These are phyloP conservation scores for Platypus cylindrus DNA, from an alignment of 2,888 invertebrate genomes.

Conservation along the genomic window DNA sequence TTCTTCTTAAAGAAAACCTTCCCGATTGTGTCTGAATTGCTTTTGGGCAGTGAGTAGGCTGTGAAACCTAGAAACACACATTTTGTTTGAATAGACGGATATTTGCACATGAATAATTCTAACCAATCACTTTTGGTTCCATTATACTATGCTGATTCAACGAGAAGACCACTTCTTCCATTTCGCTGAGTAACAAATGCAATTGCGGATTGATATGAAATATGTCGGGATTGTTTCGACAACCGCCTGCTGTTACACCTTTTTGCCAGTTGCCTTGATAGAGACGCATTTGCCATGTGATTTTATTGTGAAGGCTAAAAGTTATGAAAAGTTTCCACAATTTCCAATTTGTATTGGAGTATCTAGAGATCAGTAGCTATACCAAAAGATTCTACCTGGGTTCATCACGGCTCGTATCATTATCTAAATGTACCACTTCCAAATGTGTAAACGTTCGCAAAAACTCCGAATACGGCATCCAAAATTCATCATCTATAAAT, in stretches of 20 bases:
- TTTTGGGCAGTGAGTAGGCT: conserved; percentile 61
- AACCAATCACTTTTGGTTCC: conserved; percentile 79
- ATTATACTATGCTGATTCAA: conserved; percentile 82
- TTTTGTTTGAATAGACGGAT: neutral
- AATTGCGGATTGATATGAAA: conserved; percentile 90
- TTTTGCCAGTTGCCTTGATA: conserved; percentile 69
- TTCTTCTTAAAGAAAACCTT: conserved; percentile 72
- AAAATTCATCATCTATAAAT: conserved; percentile 33
- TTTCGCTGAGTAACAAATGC: conserved; percentile 63
- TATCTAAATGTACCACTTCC: conserved; percentile 49
- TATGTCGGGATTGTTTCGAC: conserved; percentile 79
- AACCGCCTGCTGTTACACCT: conserved; percentile 78
- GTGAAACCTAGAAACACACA: conserved; percentile 48
- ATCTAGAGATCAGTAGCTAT: neutral
- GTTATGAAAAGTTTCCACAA: too few species aligned
- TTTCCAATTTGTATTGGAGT: too few species aligned
- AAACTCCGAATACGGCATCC: conserved; percentile 75
- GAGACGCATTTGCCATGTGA: conserved; percentile 78
- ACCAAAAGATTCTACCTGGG: conserved; percentile 29
- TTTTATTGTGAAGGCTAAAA: conserved; percentile 54
- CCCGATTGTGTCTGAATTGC: conserved; percentile 60
- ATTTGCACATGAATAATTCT: neutral
- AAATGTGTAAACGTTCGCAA: conserved; percentile 68
- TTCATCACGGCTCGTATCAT: conserved; percentile 74
- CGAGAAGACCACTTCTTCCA: conserved; percentile 72